Evolutionary conservation across 2,797 vertebrate genomes (phyloP).

Genomic region (Astyanax mexicanus): DNA sequence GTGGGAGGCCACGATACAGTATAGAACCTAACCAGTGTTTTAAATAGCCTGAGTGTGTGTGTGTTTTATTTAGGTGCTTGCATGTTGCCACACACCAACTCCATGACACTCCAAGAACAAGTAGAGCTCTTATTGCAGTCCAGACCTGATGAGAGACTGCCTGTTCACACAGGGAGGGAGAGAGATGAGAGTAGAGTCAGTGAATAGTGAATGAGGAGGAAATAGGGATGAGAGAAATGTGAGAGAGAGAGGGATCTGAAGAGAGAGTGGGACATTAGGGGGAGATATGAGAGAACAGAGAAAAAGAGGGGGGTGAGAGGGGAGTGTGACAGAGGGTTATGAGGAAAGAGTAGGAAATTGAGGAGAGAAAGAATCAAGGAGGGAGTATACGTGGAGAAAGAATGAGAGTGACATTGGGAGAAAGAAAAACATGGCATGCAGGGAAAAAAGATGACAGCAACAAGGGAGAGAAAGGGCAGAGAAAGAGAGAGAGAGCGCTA

Average conservation of each 20-base stretch:
- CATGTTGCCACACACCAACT: constrained; percentile 5
- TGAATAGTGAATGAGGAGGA: too few species aligned
- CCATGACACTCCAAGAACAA: constrained; percentile 54
- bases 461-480: too few species aligned
- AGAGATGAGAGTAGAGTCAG: constrained; percentile 19
- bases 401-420: too few species aligned
- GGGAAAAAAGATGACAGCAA: too few species aligned
- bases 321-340: constrained; percentile 14
- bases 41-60: background rate
- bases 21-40: background rate
- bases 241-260: background rate
- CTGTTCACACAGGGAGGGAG: constrained; percentile 40
- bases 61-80: constrained; percentile 42
- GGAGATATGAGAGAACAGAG: background rate
- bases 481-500: too few species aligned
- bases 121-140: constrained; percentile 58
- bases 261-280: background rate
- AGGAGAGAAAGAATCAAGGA: too few species aligned
- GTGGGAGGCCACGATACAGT: background rate
- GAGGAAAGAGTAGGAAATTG: too few species aligned
- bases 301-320: constrained; percentile 11
- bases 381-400: too few species aligned
- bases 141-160: constrained; percentile 52
- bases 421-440: too few species aligned
- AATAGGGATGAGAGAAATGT: too few species aligned